Base-by-base conservation (phyloP, 2,113 vertebrate genomes). In the Tonatia bakeri region DNA sequence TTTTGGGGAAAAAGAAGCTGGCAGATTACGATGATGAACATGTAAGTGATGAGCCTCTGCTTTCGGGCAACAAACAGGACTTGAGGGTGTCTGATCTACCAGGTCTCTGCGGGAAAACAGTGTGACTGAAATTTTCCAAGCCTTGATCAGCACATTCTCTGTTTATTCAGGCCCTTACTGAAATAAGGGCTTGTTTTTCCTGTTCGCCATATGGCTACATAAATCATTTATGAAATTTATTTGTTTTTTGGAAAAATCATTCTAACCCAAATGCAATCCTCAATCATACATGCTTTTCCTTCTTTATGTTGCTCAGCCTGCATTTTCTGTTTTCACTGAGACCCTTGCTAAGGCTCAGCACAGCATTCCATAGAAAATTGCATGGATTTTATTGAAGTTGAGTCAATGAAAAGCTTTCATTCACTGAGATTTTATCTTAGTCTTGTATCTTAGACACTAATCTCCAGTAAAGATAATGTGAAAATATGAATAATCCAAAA, bases 1-100 rank as follows among this genome's bases (percentile, higher is more conserved):
- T 99, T 97, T 97, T 99, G 97, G 99, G 98, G 95, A 99, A 99
- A 98, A 99, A 99, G 98, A 99, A 99, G 97, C 98, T 99, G 92
- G 99, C 99, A 82, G 99, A 99, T 73, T 99, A 99, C 89, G 97
- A 98, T 16, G 99, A 99, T 97, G 99, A 99, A 98, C 99, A 99
- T 96, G 99, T 99, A 99, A 99, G 99, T 98, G 97, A 83, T 98
- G 97, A 83, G 33, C 95, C 96, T 89, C 91, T 95, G 50, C 87
- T 96, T 92, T 92, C 17, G 69, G 89, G 89, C n/a, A 73, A 82
- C 73, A 90, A 96, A 93, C 83, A 92, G 81, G 26, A 16, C 96
- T 47, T 43, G 96, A 97, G 45, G 94, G 81, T 72, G 87, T 67
- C 11, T 91, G 89, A 59, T 19, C 86, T 90, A 87, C 45, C 64